A percentile compares a stretch with the other conserved stretches of the same genome.
These are phyloP conservation scores for Scelioninae gen. 1 DNA, from an alignment of 2,888 invertebrate species.

Conservation along the genomic window DNA sequence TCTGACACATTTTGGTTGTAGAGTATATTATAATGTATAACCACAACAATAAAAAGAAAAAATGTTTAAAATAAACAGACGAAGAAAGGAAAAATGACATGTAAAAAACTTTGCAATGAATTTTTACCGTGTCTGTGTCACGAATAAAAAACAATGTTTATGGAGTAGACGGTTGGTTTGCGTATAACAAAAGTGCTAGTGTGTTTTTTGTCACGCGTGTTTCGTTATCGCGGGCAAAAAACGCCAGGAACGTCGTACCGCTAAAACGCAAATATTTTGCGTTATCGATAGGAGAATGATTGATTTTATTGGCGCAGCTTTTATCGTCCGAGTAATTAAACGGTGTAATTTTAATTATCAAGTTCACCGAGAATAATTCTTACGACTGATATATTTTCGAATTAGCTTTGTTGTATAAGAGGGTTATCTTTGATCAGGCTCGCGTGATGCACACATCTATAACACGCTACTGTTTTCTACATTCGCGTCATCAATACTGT, in stretches of 20 bases:
- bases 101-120: neutral
- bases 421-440: slow-evolving; percentile 27
- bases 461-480: slow-evolving; percentile 40
- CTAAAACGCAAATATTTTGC: slow-evolving; percentile 23
- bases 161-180: neutral
- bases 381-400: slow-evolving; percentile 23
- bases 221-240: slow-evolving; percentile 8
- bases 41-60: no score
- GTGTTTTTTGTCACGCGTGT: slow-evolving; percentile 12
- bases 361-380: neutral
- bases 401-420: slow-evolving; percentile 11
- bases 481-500: slow-evolving; percentile 24
- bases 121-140: neutral
- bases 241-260: neutral
- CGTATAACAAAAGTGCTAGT: slow-evolving; percentile 14
- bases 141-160: slow-evolving; percentile 2
- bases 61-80: no score
- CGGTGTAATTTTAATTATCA: slow-evolving; percentile 18
- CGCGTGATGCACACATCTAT: slow-evolving; percentile 30
- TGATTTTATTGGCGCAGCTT: slow-evolving; percentile 15
- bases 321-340: slow-evolving; percentile 25
- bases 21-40: slow-evolving; percentile 4
- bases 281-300: slow-evolving; percentile 15
- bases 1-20: slow-evolving; percentile 11
- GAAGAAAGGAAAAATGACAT: no score